These are phyloP conservation scores for Gnatocerus cornutus DNA, from an alignment of 2,888 invertebrate species.

Conservation along the genomic window DNA sequence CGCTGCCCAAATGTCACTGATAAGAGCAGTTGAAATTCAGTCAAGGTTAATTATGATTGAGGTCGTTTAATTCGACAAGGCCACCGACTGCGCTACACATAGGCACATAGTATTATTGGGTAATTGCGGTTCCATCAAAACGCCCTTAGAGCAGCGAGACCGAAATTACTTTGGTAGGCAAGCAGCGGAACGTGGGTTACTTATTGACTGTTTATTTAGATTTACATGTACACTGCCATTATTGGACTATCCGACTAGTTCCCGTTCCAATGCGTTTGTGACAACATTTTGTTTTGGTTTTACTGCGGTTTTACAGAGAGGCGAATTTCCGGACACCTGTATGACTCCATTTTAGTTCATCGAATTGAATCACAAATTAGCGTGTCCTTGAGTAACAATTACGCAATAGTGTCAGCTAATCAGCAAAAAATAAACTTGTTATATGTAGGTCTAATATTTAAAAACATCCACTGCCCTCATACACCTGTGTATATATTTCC, in stretches of 20 bases:
- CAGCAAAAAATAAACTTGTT: not conserved
- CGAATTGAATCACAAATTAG: slow-evolving; percentile 1
- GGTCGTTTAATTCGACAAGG: slow-evolving; percentile 37
- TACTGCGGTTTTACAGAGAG: too few species aligned
- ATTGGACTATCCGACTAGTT: too few species aligned
- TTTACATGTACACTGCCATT: too few species aligned
- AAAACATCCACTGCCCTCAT: too few species aligned
- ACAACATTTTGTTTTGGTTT: too few species aligned
- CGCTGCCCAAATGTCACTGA: too few species aligned
- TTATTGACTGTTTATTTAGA: too few species aligned
- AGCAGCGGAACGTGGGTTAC: too few species aligned
- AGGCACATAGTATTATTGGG: slow-evolving; percentile 21
- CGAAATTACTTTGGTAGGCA: slow-evolving; percentile 17
- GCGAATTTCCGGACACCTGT: too few species aligned
- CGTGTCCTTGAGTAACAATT: not conserved
- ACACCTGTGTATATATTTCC: not conserved
- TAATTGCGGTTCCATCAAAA: slow-evolving; percentile 33
- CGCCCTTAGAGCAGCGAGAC: slow-evolving; percentile 21
- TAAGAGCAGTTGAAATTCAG: slow-evolving; percentile 40
- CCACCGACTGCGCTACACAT: slow-evolving; percentile 29
- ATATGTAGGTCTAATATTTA: not conserved
- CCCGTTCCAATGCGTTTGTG: too few species aligned
- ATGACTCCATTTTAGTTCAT: not conserved
- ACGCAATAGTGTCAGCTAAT: not conserved
- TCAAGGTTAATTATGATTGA: slow-evolving; percentile 37